Evolutionary conservation across 2,797 vertebrate genomes (phyloP), one percentile per base, ranked within the genome.

Genomic region (Pelochelys cantorii): DNA sequence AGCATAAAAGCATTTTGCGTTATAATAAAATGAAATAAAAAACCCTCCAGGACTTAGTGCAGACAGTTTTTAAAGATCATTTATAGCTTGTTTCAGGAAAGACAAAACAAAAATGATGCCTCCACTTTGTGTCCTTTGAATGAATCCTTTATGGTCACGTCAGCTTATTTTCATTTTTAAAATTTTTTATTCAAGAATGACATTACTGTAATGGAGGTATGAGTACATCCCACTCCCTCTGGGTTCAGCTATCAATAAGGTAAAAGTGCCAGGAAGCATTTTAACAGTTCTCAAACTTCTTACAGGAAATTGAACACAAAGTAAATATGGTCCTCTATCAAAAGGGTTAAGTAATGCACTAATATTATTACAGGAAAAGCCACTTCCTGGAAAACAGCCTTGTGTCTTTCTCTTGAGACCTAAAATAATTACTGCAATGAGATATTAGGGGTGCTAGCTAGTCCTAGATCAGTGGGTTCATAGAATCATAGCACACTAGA

Each of bases 1-100:
- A 95, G 91, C 93, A 93, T 94, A 96, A 97, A 97, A 96, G 95
- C 94, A 94, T 97, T 97, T 89, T 97, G 93, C 93, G 92, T 93
- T 90, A 94, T 91, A 95, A 95, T 94, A 85, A 92, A 95, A 81
- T 75, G 20, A 55, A 29, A 25, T 31, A 27, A 94, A 85, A 95
- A 96, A 78, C 89, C 92, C 91, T 95, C 89, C 88, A 94, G 94
- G 92, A 96, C 95, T 97, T 93, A 95, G 80, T 92, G 86, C 94
- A 96, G 94, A 95, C 91, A 93, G 88, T 88, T 90, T 89, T 87
- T 91, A 95, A 90, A 94, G 94, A 95, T 91, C 89, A 81, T 92
- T 95, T 95, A 93, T 85, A 78, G 92, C 54, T 57, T 90, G 96
- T 85, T 68, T 90, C 59, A 68, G 65, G 93, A 92, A 95, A 89